Evolutionary conservation across 1,140 invertebrate genomes (phyloP), one percentile per base, ranked within the genome.

Genomic region (Leptinotarsa defecta): DNA sequence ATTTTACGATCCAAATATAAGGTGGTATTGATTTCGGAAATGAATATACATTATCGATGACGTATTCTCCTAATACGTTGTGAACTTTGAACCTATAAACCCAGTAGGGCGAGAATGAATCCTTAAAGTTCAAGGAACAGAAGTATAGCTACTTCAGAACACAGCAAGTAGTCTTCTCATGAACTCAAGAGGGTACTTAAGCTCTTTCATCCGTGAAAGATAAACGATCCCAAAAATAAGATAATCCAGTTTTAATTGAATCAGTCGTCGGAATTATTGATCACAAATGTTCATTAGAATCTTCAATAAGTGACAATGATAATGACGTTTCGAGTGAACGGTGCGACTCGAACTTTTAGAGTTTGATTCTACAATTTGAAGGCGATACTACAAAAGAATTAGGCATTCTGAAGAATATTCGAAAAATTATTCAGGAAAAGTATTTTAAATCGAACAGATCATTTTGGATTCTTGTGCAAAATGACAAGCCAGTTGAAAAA

Each of bases 161-260:
- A 17, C 15, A 57, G 52, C 52, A 57, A 57, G n/a, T 57, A 57
- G n/a, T 57, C 52, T 19, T 15, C 52, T 57, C 52, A 57, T 57
- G n/a, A 57, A 57, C 15, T 57, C 52, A 19, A 57, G 52, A 57
- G 52, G n/a, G 52, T 19, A 61, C 65, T 76, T 76, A 72, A 76
- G 72, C 63, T 72, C 71, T 65, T 71, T 69, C 61, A 76, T 70
- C 74, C 69, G 74, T 76, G 70, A 76, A 76, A 76, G 74, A 76
- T 76, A 76, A 76, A 76, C 74, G 74, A 76, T 76, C 74, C 63
- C 69, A 76, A 76, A 76, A 76, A 76, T 76, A 76, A 75, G 74
- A 76, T 76, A 76, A 76, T 76, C 74, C 74, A 43, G 69, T 57
- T 72, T 76, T 76, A 76, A 76, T 76, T 76, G 70, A 76, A 76